Percentiles rank a stretch among this genome's conserved stretches.
Evolutionary conservation across 2,797 vertebrate genomes (phyloP).

Genomic region (Pogonophryne albipinna): DNA sequence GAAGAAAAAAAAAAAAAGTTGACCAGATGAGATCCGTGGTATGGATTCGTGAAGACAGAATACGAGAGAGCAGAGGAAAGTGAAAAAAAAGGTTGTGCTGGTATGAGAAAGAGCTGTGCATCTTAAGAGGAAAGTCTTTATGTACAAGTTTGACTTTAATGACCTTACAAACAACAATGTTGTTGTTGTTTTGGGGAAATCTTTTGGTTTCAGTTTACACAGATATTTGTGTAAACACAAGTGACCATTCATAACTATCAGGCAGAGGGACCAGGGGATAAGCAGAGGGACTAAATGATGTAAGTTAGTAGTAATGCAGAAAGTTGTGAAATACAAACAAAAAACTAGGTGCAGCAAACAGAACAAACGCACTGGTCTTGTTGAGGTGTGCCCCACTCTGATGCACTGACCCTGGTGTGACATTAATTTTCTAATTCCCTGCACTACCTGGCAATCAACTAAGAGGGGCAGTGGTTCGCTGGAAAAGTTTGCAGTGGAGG

Average conservation of each 20-base stretch:
- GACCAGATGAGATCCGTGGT: constrained; percentile 36
- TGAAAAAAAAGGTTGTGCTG: constrained; percentile 8
- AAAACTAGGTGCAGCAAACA: constrained; percentile 20
- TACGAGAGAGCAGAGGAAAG: constrained; percentile 27
- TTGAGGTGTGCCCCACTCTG: constrained; percentile 62
- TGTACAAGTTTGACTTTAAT: constrained; percentile 18
- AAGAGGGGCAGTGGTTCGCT: constrained; percentile 83
- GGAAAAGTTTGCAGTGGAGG: constrained; percentile 77
- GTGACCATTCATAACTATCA: background rate
- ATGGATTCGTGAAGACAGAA: constrained; percentile 20
- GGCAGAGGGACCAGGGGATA: background rate
- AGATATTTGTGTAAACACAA: constrained; percentile 6
- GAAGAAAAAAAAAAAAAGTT: constrained; percentile 22
- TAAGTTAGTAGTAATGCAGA: background rate
- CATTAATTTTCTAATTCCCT: constrained; percentile 85
- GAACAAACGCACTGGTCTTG: constrained; percentile 29
- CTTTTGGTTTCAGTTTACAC: constrained; percentile 5
- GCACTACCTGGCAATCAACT: constrained; percentile 85
- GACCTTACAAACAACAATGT: background rate
- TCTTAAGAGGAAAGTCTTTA: constrained; percentile 19
- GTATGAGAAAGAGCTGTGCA: constrained; percentile 22
- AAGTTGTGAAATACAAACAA: constrained; percentile 16
- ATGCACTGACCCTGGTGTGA: constrained; percentile 77
- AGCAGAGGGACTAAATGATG: background rate
- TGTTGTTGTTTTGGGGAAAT: background rate